These are phyloP conservation scores for Sphaeridia pumilis DNA, from an alignment of 2,888 invertebrate genomes.

Conservation along the genomic window DNA sequence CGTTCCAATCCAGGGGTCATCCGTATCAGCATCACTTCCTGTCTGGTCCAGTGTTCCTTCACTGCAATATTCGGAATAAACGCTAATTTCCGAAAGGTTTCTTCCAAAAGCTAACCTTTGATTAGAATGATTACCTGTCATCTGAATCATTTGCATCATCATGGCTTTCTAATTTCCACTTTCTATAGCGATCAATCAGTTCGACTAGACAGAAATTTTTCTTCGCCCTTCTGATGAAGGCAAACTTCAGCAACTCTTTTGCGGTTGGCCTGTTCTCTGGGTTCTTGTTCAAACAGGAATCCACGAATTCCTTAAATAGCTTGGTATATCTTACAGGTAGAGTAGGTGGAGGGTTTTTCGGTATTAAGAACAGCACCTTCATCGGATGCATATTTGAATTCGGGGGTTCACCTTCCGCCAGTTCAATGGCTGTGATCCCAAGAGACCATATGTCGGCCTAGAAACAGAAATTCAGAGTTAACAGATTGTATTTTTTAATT, in stretches of 20 bases:
- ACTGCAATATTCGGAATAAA: too few relatives aligned
- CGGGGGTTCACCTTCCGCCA: slow-evolving; percentile 96
- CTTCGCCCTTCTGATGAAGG: slow-evolving; percentile 94
- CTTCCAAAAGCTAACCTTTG: too few relatives aligned
- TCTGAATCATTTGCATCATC: slow-evolving; percentile 81
- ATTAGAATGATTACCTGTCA: slow-evolving; percentile 67
- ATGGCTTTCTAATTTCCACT: slow-evolving; percentile 86
- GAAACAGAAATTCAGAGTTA: too few relatives aligned
- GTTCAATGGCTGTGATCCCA: slow-evolving; percentile 90
- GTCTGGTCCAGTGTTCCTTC: slow-evolving; percentile 61
- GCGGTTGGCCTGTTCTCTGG: slow-evolving; percentile 99
- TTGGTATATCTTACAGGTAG: slow-evolving; percentile 81
- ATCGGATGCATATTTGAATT: slow-evolving; percentile 93
- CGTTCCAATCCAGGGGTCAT: slow-evolving; percentile 85
- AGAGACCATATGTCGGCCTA: slow-evolving; percentile 94
- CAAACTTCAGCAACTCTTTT: slow-evolving; percentile 90
- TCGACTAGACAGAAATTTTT: slow-evolving; percentile 97
- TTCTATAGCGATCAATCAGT: slow-evolving; percentile 94
- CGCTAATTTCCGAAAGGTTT: too few relatives aligned
- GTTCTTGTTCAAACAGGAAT: slow-evolving; percentile 96
- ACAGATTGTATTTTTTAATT: too few relatives aligned
- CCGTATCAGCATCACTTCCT: slow-evolving; percentile 61
- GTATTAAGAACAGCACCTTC: slow-evolving; percentile 89
- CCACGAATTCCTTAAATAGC: slow-evolving; percentile 91
- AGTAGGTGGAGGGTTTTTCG: slow-evolving; percentile 92